phyloP scores from a whole-genome alignment of 37 sponge, comb jelly and placozoan genomes.

The Geodia barretti region DNA sequence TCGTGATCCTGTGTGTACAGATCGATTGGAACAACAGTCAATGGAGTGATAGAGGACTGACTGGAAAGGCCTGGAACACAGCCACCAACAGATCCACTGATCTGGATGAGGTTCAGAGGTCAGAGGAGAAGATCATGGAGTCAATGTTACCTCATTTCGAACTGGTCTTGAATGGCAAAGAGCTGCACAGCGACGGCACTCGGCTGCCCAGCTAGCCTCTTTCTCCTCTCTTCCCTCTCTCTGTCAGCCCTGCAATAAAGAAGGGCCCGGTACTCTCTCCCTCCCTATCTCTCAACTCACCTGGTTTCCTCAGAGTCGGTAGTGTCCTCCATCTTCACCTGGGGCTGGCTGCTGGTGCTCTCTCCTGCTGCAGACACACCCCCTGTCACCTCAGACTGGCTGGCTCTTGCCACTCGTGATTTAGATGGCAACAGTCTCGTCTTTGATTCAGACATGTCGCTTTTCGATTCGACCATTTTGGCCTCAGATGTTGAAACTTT shows the following conservation, averaged over 20 bases:
- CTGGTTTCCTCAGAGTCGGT: background rate
- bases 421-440: background rate
- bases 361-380: too few relatives aligned
- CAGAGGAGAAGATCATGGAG: background rate
- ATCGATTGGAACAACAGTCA: too few relatives aligned
- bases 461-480: background rate
- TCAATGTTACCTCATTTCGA: constrained; percentile 83
- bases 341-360: too few relatives aligned
- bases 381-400: too few relatives aligned
- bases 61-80: constrained; percentile 88
- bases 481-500: background rate
- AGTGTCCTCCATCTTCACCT: background rate
- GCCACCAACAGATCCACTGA: constrained; percentile 85
- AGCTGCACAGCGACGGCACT: constrained; percentile 86
- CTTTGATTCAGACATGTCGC: background rate
- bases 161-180: constrained; percentile 92
- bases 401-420: background rate
- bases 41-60: constrained; percentile 53
- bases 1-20: constrained; percentile 85
- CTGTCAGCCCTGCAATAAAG: too few relatives aligned
- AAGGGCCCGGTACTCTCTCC: too few relatives aligned
- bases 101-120: constrained; percentile 21
- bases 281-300: too few relatives aligned
- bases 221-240: background rate
- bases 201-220: constrained; percentile 37